phyloP scores from a whole-genome alignment of 2,888 invertebrate species.

The Drosophila subsilvestris region DNA sequence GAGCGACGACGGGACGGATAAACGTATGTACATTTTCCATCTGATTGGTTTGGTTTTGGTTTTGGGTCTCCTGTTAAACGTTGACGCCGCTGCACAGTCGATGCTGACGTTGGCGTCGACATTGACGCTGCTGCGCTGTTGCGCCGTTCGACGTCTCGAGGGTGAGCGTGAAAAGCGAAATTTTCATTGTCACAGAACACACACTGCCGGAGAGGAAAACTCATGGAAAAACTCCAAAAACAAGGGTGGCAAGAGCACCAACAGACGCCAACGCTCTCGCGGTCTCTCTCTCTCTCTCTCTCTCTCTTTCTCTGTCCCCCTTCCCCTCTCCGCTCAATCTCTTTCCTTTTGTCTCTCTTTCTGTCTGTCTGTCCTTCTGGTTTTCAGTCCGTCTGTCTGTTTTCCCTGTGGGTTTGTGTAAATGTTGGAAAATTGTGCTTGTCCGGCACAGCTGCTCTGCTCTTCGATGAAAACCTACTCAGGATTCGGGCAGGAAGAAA shows the following conservation, averaged over 20 bases:
- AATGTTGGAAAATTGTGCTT: conserved; percentile 44
- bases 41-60: conserved; percentile 53
- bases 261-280: conserved; percentile 11
- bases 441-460: conserved; percentile 37
- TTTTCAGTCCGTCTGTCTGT: conserved; percentile 14
- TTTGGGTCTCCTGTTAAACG: conserved; percentile 2
- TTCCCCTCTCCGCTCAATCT: background rate
- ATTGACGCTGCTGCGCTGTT: conserved; percentile 11
- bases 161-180: conserved; percentile 46
- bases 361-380: background rate
- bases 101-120: conserved; percentile 20
- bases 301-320: background rate
- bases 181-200: conserved; percentile 29
- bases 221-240: conserved; percentile 48
- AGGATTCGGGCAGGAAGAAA: conserved; percentile 1
- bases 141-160: conserved; percentile 6
- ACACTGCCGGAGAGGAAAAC: conserved; percentile 34
- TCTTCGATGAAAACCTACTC: background rate
- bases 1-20: conserved; percentile 58
- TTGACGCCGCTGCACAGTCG: conserved; percentile 15
- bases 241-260: conserved; percentile 48
- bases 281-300: background rate
- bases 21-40: conserved; percentile 70
- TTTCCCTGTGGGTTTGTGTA: conserved; percentile 27
- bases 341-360: background rate